phyloP scores from a whole-genome alignment of 1,140 invertebrate species.

The Eriosoma lanigerum region DNA sequence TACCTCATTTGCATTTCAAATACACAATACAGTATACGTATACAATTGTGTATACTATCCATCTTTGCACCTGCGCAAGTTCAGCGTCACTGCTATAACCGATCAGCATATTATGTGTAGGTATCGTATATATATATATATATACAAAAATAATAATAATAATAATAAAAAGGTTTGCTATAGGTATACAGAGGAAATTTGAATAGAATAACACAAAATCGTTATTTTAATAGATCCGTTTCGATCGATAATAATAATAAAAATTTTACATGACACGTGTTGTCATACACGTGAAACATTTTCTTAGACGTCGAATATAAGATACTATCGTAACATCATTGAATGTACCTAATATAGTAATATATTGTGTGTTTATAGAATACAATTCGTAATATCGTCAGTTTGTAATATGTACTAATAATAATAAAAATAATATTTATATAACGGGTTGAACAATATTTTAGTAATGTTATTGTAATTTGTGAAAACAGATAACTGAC shows the following conservation, averaged over 20 bases:
- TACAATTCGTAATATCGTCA: too few relatives aligned
- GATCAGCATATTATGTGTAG: too few relatives aligned
- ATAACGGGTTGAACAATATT: too few relatives aligned
- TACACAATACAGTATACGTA: not conserved
- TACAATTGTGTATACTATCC: not conserved
- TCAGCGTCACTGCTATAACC: not conserved
- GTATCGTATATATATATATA: too few relatives aligned
- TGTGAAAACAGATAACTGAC: too few relatives aligned
- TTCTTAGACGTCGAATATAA: not conserved
- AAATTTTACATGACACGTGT: not conserved
- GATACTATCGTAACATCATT: not conserved
- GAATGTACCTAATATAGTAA: too few relatives aligned
- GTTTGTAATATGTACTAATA: too few relatives aligned
- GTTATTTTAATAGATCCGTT: not conserved
- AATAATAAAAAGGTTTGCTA: not conserved
- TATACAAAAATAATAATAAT: not conserved
- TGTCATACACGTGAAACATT: not conserved
- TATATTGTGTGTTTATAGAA: too few relatives aligned
- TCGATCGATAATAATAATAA: not conserved
- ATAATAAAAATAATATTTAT: too few relatives aligned
- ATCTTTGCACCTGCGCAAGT: not conserved
- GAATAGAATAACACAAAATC: not conserved
- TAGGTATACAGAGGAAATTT: not conserved
- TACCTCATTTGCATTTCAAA: constrained; percentile 35
- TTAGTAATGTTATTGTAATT: too few relatives aligned